Conservation (phyloP, 2,797 vertebrate genomes). For the Sebastiscus tertius region DNA sequence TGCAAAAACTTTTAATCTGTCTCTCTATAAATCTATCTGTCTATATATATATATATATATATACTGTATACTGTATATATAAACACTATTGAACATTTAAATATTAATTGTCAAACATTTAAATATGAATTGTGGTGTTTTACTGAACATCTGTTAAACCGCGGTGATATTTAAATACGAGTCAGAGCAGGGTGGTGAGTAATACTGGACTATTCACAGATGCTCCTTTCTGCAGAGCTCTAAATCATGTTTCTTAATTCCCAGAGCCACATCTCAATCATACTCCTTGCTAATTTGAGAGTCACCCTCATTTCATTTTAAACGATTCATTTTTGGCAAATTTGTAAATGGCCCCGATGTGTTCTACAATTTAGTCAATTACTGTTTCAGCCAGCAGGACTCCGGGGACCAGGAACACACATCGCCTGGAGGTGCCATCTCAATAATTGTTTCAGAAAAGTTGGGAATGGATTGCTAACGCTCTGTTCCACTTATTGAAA, state of each 20-base stretch:
- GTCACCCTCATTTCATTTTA: conserved; percentile 99
- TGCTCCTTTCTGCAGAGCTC: conserved; percentile 88
- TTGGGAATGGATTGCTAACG: conserved; percentile 98
- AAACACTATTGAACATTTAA: conserved; percentile 26
- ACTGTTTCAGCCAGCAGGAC: conserved; percentile 99
- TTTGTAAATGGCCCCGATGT: conserved; percentile 99
- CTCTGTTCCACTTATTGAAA: conserved; percentile 99
- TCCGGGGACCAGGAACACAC: conserved; percentile 98
- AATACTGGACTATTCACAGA: conserved; percentile 87
- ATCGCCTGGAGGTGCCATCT: conserved; percentile 99
- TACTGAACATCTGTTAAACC: conserved; percentile 64
- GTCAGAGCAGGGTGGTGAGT: conserved; percentile 76
- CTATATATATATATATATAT: neutral
- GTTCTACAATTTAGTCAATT: conserved; percentile 99
- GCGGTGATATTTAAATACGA: conserved; percentile 81
- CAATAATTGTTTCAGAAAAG: conserved; percentile 99
- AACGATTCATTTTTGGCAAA: conserved; percentile 99
- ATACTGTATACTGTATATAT: neutral
- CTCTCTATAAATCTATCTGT: conserved; percentile 33
- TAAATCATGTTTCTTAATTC: conserved; percentile 91
- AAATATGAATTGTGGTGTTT: conserved; percentile 55
- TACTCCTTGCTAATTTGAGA: conserved; percentile 99
- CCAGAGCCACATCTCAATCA: conserved; percentile 99
- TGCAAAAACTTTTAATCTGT: neutral
- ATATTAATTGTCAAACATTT: conserved; percentile 44